phyloP scores from a whole-genome alignment of 2,797 vertebrate genomes.

The Onychomys torridus region DNA sequence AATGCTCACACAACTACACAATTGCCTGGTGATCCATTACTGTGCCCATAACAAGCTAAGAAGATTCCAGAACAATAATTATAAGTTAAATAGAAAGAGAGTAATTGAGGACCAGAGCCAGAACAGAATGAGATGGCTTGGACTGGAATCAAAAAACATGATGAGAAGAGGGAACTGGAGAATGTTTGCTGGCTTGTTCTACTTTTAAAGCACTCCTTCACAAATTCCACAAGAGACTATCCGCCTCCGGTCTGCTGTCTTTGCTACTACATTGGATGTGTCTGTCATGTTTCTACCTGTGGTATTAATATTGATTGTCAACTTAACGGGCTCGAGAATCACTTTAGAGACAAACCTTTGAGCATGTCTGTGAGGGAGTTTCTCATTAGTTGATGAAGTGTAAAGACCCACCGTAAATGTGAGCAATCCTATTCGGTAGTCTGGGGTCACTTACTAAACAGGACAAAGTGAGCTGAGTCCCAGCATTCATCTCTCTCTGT shows the following conservation, averaged over 20 bases:
- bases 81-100: constrained; percentile 24
- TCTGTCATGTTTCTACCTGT: not conserved
- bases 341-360: not conserved
- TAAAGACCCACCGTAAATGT: not conserved
- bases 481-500: not conserved
- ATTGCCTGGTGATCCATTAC: not conserved
- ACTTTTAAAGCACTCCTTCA: not conserved
- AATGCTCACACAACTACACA: not conserved
- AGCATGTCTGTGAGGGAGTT: not conserved
- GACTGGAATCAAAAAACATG: not conserved
- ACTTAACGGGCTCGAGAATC: not conserved
- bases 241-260: not conserved
- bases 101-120: not conserved
- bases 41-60: not conserved
- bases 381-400: not conserved
- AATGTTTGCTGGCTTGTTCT: not conserved
- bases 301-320: not conserved
- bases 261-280: rapidly evolving
- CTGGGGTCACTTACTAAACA: not conserved
- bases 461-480: not conserved
- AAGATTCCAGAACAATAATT: constrained; percentile 17
- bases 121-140: not conserved
- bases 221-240: not conserved
- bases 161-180: not conserved
- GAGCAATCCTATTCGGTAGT: not conserved